Evolutionary conservation across 2,113 vertebrate species (phyloP).

Genomic region (Neolamprologus ventralis): DNA sequence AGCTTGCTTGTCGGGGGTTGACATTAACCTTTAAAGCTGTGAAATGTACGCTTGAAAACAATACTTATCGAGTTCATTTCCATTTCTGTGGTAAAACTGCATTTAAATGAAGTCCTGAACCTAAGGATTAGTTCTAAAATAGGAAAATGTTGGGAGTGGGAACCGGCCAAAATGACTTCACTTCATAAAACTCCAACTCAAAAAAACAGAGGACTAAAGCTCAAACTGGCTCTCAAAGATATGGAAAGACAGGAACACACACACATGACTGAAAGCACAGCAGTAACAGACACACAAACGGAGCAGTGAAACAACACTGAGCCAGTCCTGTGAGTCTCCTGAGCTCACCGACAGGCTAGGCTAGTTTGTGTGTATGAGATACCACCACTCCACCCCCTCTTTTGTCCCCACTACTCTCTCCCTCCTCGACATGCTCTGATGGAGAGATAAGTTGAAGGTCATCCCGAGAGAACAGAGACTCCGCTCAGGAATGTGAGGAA

Average conservation of each 20-base stretch:
- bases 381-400: not conserved
- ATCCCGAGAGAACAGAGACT: constrained; percentile 64
- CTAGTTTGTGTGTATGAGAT: not conserved
- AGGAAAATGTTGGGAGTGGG: not conserved
- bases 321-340: not conserved
- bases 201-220: not conserved
- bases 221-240: not conserved
- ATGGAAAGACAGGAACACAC: not conserved
- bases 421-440: constrained; percentile 59
- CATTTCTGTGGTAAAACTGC: not conserved
- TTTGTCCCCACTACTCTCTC: not conserved
- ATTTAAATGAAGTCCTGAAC: not conserved
- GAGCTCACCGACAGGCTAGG: not conserved
- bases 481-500: constrained; percentile 66
- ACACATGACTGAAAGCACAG: not conserved
- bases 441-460: constrained; percentile 74
- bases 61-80: not conserved
- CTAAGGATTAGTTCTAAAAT: not conserved
- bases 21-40: not conserved
- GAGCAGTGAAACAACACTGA: not conserved
- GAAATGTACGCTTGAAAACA: not conserved
- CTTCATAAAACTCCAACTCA: not conserved
- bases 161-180: not conserved
- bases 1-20: not conserved
- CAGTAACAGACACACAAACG: not conserved